These are phyloP conservation scores for Mythimna ferrago DNA, from an alignment of 2,888 invertebrate species.

Conservation along the genomic window DNA sequence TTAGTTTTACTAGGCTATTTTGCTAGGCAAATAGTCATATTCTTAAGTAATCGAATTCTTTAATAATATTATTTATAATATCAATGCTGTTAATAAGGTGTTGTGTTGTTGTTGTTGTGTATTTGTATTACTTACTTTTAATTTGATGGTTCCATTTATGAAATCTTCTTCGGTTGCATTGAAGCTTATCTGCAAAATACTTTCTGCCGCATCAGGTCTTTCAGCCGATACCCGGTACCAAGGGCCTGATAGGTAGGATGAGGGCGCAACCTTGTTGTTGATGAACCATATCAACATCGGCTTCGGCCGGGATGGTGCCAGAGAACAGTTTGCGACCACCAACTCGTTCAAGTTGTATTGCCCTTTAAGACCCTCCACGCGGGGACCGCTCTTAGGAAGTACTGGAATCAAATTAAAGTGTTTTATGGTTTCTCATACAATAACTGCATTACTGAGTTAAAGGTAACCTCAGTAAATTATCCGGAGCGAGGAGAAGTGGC, in stretches of 20 bases:
- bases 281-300: slow-evolving; percentile 95
- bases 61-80: no score
- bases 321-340: slow-evolving; percentile 95
- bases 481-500: no score
- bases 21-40: neutral
- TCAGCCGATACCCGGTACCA: slow-evolving; percentile 86
- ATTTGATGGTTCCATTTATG: slow-evolving; percentile 94
- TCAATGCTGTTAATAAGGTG: neutral
- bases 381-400: slow-evolving; percentile 94
- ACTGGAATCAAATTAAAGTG: slow-evolving; percentile 88
- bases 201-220: slow-evolving; percentile 92
- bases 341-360: slow-evolving; percentile 94
- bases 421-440: no score
- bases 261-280: slow-evolving; percentile 93
- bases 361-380: slow-evolving; percentile 94
- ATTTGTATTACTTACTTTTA: slow-evolving; percentile 90
- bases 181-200: slow-evolving; percentile 94
- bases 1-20: neutral
- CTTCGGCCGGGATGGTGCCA: slow-evolving; percentile 94
- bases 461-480: neutral
- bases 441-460: no score
- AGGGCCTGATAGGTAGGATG: slow-evolving; percentile 87
- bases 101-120: no score
- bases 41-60: neutral
- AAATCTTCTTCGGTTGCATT: slow-evolving; percentile 94